Percentiles rank a stretch among this genome's conserved stretches.
These are phyloP conservation scores for Thera obeliscata DNA, from an alignment of 2,888 invertebrate species.

Conservation along the genomic window DNA sequence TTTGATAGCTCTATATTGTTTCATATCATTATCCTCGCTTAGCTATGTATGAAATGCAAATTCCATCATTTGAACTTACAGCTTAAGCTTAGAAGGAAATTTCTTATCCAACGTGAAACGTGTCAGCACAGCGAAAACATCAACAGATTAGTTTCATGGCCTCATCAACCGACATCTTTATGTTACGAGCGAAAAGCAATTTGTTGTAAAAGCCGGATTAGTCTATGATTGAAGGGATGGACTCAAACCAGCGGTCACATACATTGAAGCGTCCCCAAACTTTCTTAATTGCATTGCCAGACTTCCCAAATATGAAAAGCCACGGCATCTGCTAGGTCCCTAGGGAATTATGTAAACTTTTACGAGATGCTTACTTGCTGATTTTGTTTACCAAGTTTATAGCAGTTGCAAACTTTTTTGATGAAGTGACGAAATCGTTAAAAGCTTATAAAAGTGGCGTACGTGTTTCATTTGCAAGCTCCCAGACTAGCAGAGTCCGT, in stretches of 20 bases:
- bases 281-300: conserved; percentile 29
- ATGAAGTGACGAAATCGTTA: no score
- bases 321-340: conserved; percentile 12
- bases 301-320: conserved; percentile 18
- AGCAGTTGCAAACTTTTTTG: no score
- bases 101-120: conserved; percentile 51
- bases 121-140: conserved; percentile 44
- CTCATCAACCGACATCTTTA: conserved; percentile 47
- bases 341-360: conserved; percentile 14
- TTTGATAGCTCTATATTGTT: neutral
- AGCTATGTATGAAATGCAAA: neutral
- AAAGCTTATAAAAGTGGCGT: neutral
- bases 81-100: conserved; percentile 27
- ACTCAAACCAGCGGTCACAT: conserved; percentile 32
- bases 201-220: conserved; percentile 49
- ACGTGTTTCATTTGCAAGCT: conserved; percentile 1
- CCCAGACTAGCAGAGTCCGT: neutral
- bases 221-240: conserved; percentile 46
- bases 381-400: neutral
- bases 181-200: conserved; percentile 45
- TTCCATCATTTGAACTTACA: neutral
- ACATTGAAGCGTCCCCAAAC: conserved; percentile 29
- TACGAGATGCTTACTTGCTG: neutral
- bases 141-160: conserved; percentile 52
- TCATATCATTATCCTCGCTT: neutral